phyloP scores from a whole-genome alignment of 2,888 invertebrate genomes.

The Stenichneumon culpator region DNA sequence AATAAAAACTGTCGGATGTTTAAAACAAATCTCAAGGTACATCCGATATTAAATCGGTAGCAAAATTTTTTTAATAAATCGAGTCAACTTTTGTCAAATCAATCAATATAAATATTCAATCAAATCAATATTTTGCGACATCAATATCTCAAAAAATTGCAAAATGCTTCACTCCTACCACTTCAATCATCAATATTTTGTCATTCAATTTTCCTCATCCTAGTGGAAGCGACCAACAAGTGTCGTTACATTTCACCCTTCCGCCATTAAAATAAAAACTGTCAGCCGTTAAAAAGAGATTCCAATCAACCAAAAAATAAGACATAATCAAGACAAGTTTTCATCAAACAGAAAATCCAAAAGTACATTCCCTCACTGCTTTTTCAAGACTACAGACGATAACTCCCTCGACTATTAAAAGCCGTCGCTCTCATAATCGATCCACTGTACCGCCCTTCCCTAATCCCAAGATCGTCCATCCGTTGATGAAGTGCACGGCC shows the following conservation, averaged over 20 bases:
- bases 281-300: not conserved
- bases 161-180: not conserved
- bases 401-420: no score
- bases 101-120: no score
- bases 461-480: not conserved
- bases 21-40: not conserved
- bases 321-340: no score
- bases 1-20: not conserved
- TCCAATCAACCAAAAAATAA: no score
- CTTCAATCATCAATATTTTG: slow-evolving; percentile 67
- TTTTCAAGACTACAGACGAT: no score
- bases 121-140: slow-evolving; percentile 29
- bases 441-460: not conserved
- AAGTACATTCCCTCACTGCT: no score
- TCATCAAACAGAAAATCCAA: no score
- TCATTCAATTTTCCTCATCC: slow-evolving; percentile 59
- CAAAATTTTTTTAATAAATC: not conserved
- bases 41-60: not conserved
- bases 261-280: not conserved
- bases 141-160: slow-evolving; percentile 65
- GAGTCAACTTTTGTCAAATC: no score
- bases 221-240: slow-evolving; percentile 12
- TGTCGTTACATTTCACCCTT: slow-evolving; percentile 34
- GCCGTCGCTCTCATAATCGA: not conserved
- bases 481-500: not conserved